Conservation (phyloP, 2,888 invertebrate species). For the Oligia latruncula region DNA sequence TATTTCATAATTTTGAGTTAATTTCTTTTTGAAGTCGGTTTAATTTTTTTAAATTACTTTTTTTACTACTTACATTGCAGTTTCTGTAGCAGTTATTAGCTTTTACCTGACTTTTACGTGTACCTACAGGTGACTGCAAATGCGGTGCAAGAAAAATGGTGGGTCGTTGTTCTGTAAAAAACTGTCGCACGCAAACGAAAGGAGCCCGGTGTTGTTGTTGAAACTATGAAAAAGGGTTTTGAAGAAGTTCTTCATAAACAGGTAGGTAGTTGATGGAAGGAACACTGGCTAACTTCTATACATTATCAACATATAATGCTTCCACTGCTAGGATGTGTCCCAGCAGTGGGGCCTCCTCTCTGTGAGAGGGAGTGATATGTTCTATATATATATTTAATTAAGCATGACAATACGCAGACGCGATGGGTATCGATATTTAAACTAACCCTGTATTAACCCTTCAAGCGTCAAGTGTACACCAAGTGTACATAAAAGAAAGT, state of each 20-base stretch:
- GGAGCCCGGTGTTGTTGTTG: not conserved
- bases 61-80: too few relatives aligned
- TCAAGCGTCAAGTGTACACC: too few relatives aligned
- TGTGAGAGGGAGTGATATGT: not conserved
- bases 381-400: not conserved
- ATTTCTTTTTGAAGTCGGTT: too few relatives aligned
- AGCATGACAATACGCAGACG: too few relatives aligned
- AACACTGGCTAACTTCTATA: not conserved
- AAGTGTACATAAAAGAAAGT: too few relatives aligned
- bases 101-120: not conserved
- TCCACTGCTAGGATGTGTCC: too few relatives aligned
- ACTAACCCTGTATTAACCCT: too few relatives aligned
- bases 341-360: too few relatives aligned
- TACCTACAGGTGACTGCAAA: not conserved
- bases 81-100: conserved; percentile 14
- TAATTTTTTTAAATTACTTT: too few relatives aligned
- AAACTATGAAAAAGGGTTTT: not conserved
- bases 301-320: too few relatives aligned
- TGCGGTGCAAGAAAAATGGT: not conserved
- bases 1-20: too few relatives aligned
- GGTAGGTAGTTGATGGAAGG: not conserved
- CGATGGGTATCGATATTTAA: too few relatives aligned
- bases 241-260: not conserved
- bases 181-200: not conserved
- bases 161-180: not conserved